These are phyloP conservation scores for Drosophila barbarae DNA, from an alignment of 2,888 invertebrate genomes.

Conservation along the genomic window DNA sequence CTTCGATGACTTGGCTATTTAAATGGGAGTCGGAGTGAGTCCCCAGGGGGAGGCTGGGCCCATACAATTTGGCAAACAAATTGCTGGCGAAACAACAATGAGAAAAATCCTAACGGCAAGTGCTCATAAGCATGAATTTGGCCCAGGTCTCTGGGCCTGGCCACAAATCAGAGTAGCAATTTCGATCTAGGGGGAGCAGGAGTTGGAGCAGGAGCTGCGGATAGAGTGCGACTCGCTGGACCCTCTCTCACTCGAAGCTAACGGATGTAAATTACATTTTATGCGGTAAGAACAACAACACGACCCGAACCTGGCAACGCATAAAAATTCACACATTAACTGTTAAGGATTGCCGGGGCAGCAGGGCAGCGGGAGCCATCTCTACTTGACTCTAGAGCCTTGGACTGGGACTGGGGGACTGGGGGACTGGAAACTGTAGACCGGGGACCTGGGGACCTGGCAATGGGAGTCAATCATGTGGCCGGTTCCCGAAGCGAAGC, in stretches of 20 bases:
- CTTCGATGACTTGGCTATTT: conserved; percentile 30
- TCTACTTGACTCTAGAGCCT: conserved; percentile 19
- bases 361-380: conserved; percentile 20
- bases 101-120: conserved; percentile 58
- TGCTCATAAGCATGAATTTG: conserved; percentile 53
- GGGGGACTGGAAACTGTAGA: conserved; percentile 39
- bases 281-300: conserved; percentile 65
- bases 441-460: conserved; percentile 46
- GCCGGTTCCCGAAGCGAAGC: conserved; percentile 51
- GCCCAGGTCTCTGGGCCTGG: conserved; percentile 14
- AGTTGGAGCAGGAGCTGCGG: background rate
- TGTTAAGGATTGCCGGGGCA: conserved; percentile 63
- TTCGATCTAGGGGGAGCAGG: conserved; percentile 34
- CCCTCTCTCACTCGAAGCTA: conserved; percentile 49
- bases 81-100: conserved; percentile 53
- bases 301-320: conserved; percentile 68
- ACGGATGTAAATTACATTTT: conserved; percentile 75
- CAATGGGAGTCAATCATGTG: conserved; percentile 66
- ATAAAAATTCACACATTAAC: conserved; percentile 75
- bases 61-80: conserved; percentile 43
- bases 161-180: conserved; percentile 61
- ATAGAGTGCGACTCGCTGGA: conserved; percentile 4
- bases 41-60: conserved; percentile 5
- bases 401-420: conserved; percentile 8
- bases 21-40: conserved; percentile 9